phyloP scores from a whole-genome alignment of 1,140 invertebrate genomes.

The Zaprionus nigranus region DNA sequence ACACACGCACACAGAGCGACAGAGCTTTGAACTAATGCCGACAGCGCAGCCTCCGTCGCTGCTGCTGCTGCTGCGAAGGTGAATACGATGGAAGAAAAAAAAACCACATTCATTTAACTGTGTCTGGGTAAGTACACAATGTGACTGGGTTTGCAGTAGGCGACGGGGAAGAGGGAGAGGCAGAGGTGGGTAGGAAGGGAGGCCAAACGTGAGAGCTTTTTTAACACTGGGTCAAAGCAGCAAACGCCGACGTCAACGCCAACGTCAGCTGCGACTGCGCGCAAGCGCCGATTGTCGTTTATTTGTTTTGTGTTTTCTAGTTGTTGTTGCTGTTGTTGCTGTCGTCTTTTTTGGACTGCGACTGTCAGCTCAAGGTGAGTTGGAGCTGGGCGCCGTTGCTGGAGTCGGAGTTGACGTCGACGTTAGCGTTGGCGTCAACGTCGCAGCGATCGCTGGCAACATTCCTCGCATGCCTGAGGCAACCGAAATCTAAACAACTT shows the following conservation, averaged over 20 bases:
- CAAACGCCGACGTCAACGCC: slow-evolving; percentile 22
- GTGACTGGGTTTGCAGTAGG: slow-evolving; percentile 35
- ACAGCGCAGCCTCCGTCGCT: slow-evolving; percentile 42
- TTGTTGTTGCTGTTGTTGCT: slow-evolving; percentile 10
- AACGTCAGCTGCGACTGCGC: slow-evolving; percentile 27
- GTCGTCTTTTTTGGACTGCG: slow-evolving; percentile 36
- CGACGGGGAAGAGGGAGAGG: background rate
- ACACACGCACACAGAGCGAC: slow-evolving; percentile 47
- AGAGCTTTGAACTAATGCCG: slow-evolving; percentile 81
- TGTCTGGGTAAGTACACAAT: slow-evolving; percentile 44
- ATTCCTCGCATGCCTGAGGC: slow-evolving; percentile 68
- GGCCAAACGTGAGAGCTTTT: slow-evolving; percentile 21
- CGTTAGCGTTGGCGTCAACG: background rate
- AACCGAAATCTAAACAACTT: slow-evolving; percentile 66
- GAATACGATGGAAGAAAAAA: slow-evolving; percentile 35
- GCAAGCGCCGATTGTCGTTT: slow-evolving; percentile 31
- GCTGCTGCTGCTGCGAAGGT: slow-evolving; percentile 35
- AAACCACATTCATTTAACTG: slow-evolving; percentile 19
- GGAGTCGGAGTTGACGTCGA: slow-evolving; percentile 2
- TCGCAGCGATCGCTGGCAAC: slow-evolving; percentile 36
- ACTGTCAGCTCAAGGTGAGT: slow-evolving; percentile 48
- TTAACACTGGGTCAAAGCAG: slow-evolving; percentile 49
- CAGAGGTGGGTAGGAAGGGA: background rate
- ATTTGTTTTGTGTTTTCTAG: slow-evolving; percentile 21
- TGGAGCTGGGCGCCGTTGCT: slow-evolving; percentile 20